Conservation (phyloP, 2,888 invertebrate species). For the Oligia fasciuncula region DNA sequence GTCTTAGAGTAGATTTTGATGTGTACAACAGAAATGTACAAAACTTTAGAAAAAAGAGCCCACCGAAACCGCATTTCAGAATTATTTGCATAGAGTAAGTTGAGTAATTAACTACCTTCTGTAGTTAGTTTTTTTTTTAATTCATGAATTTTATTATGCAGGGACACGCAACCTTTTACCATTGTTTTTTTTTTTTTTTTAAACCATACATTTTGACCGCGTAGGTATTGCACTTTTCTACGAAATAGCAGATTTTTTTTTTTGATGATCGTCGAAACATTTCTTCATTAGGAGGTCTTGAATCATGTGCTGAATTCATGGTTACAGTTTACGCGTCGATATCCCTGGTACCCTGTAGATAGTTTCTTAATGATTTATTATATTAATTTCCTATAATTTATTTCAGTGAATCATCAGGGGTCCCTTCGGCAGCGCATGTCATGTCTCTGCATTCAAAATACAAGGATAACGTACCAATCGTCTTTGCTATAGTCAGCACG, state of each 20-base stretch:
- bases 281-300: not conserved
- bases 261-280: no score
- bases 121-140: not conserved
- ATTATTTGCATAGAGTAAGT: conserved; percentile 85
- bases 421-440: conserved; percentile 78
- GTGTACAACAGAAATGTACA: conserved; percentile 85
- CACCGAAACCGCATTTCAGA: conserved; percentile 84
- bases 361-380: not conserved
- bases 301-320: not conserved
- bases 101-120: not conserved
- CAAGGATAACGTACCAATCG: conserved; percentile 77
- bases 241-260: no score
- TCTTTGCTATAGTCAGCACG: conserved; percentile 84
- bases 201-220: not conserved
- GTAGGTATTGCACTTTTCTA: not conserved
- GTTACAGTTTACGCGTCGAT: not conserved
- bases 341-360: no score
- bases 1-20: conserved; percentile 81
- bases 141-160: not conserved
- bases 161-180: no score
- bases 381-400: not conserved
- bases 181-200: no score
- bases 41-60: conserved; percentile 82
- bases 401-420: conserved; percentile 76
- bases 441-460: conserved; percentile 75